Evolutionary conservation across 2,113 vertebrate genomes (phyloP).

Genomic region (Piaya cayana): DNA sequence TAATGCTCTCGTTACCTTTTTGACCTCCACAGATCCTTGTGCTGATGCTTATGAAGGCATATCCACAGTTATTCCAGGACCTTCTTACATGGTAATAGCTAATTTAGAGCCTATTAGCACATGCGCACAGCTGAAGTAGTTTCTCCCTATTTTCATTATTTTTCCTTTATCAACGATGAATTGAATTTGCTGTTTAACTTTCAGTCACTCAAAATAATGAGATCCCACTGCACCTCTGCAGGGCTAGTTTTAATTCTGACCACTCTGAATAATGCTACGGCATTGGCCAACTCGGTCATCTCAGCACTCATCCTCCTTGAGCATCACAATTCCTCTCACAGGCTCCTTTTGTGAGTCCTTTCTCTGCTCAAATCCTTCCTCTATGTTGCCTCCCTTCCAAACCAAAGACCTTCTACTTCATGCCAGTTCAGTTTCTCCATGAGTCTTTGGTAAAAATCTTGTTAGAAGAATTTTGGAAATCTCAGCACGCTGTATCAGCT

Average conservation of each 20-base stretch:
- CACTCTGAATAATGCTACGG: not conserved
- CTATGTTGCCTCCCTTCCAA: not conserved
- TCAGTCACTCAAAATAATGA: not conserved
- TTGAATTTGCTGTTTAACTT: not conserved
- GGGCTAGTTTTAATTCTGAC: not conserved
- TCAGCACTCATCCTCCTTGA: not conserved
- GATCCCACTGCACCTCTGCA: not conserved
- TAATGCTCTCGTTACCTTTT: not conserved
- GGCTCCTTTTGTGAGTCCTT: not conserved
- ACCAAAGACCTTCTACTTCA: not conserved
- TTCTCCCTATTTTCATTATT: not conserved
- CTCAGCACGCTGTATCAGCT: not conserved
- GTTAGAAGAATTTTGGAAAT: not conserved
- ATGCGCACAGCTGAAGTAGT: not conserved
- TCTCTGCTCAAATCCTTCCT: not conserved
- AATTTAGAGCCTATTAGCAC: not conserved
- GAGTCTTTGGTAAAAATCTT: not conserved
- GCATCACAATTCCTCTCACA: not conserved
- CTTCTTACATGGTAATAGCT: not conserved
- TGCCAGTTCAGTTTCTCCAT: not conserved
- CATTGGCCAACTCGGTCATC: not conserved
- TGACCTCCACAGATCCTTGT: not conserved
- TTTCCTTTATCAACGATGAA: not conserved
- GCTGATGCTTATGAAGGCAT: conserved; percentile 1
- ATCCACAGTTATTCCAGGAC: not conserved